phyloP scores from a whole-genome alignment of 1,140 invertebrate genomes.

The Ladona fulva region DNA sequence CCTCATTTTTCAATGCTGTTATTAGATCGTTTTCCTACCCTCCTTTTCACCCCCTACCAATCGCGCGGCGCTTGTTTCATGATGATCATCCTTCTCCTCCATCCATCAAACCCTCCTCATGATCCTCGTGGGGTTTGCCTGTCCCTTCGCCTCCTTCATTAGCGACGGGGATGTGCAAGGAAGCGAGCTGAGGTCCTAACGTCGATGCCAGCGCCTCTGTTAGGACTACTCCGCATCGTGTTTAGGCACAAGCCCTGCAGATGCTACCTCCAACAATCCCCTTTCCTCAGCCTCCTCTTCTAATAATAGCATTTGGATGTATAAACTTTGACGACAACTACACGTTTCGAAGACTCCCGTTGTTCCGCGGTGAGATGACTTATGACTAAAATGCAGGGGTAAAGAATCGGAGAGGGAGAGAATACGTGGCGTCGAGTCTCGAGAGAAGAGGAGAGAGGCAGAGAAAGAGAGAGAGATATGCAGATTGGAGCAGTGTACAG shows the following conservation, averaged over 20 bases:
- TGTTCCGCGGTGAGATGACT: neutral
- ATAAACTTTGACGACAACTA: slow-evolving; percentile 1
- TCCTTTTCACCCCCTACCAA: too few relatives aligned
- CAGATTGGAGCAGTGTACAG: neutral
- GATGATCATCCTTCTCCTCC: too few relatives aligned
- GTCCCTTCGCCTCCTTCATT: too few relatives aligned
- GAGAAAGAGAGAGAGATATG: neutral
- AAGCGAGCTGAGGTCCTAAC: too few relatives aligned
- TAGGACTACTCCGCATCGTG: neutral
- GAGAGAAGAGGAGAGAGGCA: neutral
- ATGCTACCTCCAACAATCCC: neutral
- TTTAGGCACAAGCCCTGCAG: neutral
- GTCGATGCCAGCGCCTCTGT: too few relatives aligned
- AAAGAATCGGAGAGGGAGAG: neutral
- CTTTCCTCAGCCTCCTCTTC: neutral
- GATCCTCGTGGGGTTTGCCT: too few relatives aligned
- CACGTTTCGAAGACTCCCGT: neutral
- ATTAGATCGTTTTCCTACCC: too few relatives aligned
- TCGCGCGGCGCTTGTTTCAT: too few relatives aligned
- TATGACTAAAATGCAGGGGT: neutral
- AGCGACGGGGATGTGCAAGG: too few relatives aligned
- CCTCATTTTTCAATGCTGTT: too few relatives aligned
- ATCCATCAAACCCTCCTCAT: too few relatives aligned
- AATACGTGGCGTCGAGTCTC: neutral
- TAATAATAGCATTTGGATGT: slow-evolving; percentile 7